phyloP scores from a whole-genome alignment of 2,797 vertebrate genomes.

The Poecilia velifera region DNA sequence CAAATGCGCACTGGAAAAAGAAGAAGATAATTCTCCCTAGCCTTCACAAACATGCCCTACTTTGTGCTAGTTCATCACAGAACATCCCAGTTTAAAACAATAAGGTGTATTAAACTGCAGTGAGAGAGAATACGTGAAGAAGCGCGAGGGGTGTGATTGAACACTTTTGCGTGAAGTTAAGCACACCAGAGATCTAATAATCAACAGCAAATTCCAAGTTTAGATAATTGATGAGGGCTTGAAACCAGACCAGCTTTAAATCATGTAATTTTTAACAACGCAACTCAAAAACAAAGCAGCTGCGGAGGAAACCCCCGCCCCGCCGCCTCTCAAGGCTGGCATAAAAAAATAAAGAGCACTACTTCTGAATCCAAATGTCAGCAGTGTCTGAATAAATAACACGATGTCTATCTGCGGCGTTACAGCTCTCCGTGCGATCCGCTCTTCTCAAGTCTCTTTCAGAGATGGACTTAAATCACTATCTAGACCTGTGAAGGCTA shows the following conservation, averaged over 20 bases:
- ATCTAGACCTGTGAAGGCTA: slow-evolving; percentile 30
- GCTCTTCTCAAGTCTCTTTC: slow-evolving; percentile 38
- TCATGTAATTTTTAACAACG: slow-evolving; percentile 50
- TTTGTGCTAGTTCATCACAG: background rate
- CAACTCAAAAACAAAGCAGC: slow-evolving; percentile 47
- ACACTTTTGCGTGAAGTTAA: slow-evolving; percentile 32
- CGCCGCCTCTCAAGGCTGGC: slow-evolving; percentile 44
- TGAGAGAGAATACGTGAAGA: background rate
- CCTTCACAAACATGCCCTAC: background rate
- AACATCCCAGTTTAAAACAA: background rate
- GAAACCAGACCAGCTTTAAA: slow-evolving; percentile 64
- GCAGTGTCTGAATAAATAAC: slow-evolving; percentile 64
- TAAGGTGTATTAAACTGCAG: background rate
- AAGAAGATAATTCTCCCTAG: background rate
- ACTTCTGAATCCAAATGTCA: slow-evolving; percentile 67
- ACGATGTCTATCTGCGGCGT: slow-evolving; percentile 47
- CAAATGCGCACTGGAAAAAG: background rate
- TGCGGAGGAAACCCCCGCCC: slow-evolving; percentile 8
- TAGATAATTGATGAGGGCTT: slow-evolving; percentile 70
- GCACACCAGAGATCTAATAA: slow-evolving; percentile 63
- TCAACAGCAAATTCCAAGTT: slow-evolving; percentile 45
- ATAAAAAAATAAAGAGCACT: slow-evolving; percentile 45
- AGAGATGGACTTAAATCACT: slow-evolving; percentile 48
- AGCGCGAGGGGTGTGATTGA: too few species aligned
- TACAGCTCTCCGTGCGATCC: slow-evolving; percentile 35